These are phyloP conservation scores for Rhopilema esculentum DNA, from an alignment of 30 jellyfish, hydroid and myxozoan species.

Conservation along the genomic window DNA sequence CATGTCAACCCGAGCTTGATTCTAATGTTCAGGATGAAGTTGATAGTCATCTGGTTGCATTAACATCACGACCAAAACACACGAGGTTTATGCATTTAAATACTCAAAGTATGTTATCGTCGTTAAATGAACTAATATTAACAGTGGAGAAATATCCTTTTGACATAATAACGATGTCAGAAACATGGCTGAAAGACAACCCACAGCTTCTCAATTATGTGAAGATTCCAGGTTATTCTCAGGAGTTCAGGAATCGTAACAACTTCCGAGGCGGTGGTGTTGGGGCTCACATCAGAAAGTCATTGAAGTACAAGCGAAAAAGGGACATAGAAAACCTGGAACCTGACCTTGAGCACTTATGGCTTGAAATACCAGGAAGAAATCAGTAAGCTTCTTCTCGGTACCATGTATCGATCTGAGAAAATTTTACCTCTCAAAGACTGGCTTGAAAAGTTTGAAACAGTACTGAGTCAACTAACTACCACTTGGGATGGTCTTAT, in stretches of 20 bases:
- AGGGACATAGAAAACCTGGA: constrained; percentile 56
- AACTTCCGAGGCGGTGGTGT: constrained; percentile 78
- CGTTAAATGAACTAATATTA: constrained; percentile 56
- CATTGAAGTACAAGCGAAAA: constrained; percentile 54
- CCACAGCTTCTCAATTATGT: constrained; percentile 56
- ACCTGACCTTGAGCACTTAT: constrained; percentile 61
- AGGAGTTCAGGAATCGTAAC: constrained; percentile 56
- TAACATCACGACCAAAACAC: constrained; percentile 55
- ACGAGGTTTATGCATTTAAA: constrained; percentile 51
- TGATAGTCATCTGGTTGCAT: constrained; percentile 40
- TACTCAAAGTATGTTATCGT: constrained; percentile 71
- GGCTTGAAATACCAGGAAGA: constrained; percentile 71
- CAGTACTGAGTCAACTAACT: constrained; percentile 42
- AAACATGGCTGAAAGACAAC: constrained; percentile 83
- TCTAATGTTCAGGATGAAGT: neutral
- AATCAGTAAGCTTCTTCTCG: constrained; percentile 67
- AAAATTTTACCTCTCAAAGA: constrained; percentile 49
- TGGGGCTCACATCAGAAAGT: constrained; percentile 60
- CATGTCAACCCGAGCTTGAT: constrained; percentile 26
- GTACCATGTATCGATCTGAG: constrained; percentile 65
- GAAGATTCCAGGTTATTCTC: constrained; percentile 73
- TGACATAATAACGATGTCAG: constrained; percentile 62
- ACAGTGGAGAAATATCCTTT: constrained; percentile 66
- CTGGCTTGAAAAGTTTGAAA: constrained; percentile 48
- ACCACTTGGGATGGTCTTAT: constrained; percentile 67